These are phyloP conservation scores for Hycleus phaleratus DNA, from an alignment of 1,140 invertebrate genomes.

Conservation along the genomic window DNA sequence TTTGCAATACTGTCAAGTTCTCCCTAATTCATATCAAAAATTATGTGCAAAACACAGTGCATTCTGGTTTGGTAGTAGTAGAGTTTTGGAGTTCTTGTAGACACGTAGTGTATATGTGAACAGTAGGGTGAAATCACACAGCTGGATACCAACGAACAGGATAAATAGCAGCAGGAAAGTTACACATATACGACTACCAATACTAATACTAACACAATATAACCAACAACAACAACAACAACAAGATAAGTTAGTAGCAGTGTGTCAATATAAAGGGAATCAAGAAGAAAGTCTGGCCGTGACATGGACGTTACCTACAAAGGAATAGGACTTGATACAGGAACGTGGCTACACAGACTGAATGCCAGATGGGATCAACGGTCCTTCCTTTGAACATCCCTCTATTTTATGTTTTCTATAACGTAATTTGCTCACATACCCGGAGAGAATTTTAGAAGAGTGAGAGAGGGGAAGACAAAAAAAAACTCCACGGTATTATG, in stretches of 20 bases:
- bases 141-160: too few relatives aligned
- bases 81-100: too few relatives aligned
- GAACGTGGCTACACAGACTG: slow-evolving; percentile 12
- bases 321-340: slow-evolving; percentile 16
- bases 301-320: slow-evolving; percentile 12
- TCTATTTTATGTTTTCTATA: slow-evolving; percentile 17
- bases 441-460: slow-evolving; percentile 6
- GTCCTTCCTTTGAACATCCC: slow-evolving; percentile 14
- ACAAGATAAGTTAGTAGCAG: slow-evolving; percentile 12
- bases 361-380: slow-evolving; percentile 17
- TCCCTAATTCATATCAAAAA: too few relatives aligned
- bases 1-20: too few relatives aligned
- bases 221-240: slow-evolving; percentile 10
- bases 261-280: slow-evolving; percentile 14
- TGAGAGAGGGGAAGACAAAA: too few relatives aligned
- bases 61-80: too few relatives aligned
- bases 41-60: too few relatives aligned
- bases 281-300: slow-evolving; percentile 14
- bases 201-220: neutral
- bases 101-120: too few relatives aligned
- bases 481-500: slow-evolving; percentile 3
- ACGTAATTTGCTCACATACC: slow-evolving; percentile 14
- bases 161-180: too few relatives aligned
- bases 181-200: too few relatives aligned
- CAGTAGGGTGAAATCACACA: too few relatives aligned